Percentiles rank a stretch among this genome's conserved stretches.
phyloP scores from a whole-genome alignment of 2,797 vertebrate species.

The Balearica regulorum region DNA sequence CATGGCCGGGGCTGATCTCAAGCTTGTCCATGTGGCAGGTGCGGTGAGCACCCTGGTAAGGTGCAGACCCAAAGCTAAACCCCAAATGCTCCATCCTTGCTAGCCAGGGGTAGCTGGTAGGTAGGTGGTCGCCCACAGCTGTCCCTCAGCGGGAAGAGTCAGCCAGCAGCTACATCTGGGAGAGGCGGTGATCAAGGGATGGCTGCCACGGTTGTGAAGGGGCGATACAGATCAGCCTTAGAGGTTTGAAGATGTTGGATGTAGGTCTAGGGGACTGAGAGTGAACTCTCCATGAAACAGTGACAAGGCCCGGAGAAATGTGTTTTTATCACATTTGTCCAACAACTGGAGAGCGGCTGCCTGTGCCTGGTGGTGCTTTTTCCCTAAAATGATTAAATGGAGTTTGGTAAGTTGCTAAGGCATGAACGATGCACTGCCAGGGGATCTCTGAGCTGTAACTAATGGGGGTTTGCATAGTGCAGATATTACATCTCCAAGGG shows the following conservation, averaged over 20 bases:
- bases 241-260: background rate
- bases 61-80: background rate
- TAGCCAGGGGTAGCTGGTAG: rapidly evolving
- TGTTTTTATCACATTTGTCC: background rate
- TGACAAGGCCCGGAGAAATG: background rate
- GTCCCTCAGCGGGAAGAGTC: background rate
- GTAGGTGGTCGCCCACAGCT: rapidly evolving
- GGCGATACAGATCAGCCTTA: rapidly evolving
- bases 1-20: rapidly evolving
- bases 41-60: background rate
- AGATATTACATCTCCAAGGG: background rate
- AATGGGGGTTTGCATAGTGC: background rate
- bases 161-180: background rate
- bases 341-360: background rate
- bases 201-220: rapidly evolving
- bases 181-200: background rate
- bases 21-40: rapidly evolving
- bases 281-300: background rate
- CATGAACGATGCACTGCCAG: background rate
- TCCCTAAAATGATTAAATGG: background rate
- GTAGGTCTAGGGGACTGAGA: background rate
- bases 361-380: background rate
- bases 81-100: background rate
- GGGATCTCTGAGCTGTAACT: background rate
- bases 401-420: background rate